Percentiles rank a stretch among this genome's conserved stretches.
phyloP scores from a whole-genome alignment of 1,140 invertebrate species.

The Pseudobourletiella spinata region DNA sequence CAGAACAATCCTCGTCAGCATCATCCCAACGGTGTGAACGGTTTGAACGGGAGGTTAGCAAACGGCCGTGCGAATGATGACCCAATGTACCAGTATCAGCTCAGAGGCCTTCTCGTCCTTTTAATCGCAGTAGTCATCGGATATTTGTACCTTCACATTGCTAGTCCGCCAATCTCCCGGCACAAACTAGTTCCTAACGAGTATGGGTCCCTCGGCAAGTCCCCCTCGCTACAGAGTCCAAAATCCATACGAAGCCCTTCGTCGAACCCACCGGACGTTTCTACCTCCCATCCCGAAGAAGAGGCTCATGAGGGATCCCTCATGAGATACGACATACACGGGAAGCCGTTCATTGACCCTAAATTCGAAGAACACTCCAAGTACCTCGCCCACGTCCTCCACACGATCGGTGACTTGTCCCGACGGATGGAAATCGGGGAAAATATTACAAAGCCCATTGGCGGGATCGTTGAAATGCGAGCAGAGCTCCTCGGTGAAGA shows the following conservation, averaged over 20 bases:
- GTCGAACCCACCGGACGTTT: background rate
- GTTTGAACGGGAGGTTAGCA: too few relatives aligned
- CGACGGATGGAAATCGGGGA: background rate
- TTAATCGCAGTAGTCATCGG: background rate
- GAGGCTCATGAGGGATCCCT: background rate
- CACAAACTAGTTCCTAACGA: background rate
- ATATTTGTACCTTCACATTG: background rate
- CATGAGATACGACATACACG: background rate
- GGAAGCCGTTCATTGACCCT: background rate
- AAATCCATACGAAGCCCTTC: background rate
- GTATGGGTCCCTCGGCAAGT: background rate
- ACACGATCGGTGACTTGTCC: background rate
- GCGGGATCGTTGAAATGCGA: conserved; percentile 1
- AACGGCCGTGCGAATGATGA: too few relatives aligned
- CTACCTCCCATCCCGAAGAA: background rate
- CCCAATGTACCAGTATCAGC: background rate
- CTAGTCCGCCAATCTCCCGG: background rate
- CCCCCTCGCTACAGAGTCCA: background rate
- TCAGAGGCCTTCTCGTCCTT: background rate
- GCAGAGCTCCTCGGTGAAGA: background rate
- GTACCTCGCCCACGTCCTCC: conserved; percentile 1
- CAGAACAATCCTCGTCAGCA: too few relatives aligned
- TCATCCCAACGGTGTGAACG: too few relatives aligned
- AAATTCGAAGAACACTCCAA: background rate
- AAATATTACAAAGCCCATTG: background rate